Evolutionary conservation across 2,888 invertebrate genomes (phyloP).

Genomic region (Choristoneura rosaceana): DNA sequence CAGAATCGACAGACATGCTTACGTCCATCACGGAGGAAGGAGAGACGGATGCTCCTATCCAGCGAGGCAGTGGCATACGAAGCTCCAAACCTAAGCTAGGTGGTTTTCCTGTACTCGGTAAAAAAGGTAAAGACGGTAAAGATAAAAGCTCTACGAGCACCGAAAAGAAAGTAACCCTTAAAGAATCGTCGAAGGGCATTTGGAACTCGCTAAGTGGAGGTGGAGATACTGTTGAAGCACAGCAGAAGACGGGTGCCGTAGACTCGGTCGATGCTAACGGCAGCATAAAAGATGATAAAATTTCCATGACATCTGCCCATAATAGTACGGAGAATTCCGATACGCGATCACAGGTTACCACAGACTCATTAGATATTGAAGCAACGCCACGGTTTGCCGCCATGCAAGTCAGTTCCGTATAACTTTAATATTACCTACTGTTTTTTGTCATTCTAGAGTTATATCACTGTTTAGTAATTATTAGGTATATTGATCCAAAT

Average conservation of each 20-base stretch:
- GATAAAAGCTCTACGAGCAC: slow-evolving; percentile 68
- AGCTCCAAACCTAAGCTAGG: slow-evolving; percentile 87
- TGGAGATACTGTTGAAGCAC: slow-evolving; percentile 78
- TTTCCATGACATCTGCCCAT: slow-evolving; percentile 73
- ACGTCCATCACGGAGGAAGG: slow-evolving; percentile 90
- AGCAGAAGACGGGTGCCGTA: slow-evolving; percentile 71
- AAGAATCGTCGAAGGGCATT: slow-evolving; percentile 79
- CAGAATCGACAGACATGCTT: slow-evolving; percentile 85
- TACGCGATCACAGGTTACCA: slow-evolving; percentile 79
- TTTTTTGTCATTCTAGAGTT: neutral
- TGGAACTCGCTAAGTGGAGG: slow-evolving; percentile 78
- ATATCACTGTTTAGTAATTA: neutral
- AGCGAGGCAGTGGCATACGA: slow-evolving; percentile 80
- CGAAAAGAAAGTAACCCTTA: slow-evolving; percentile 78
- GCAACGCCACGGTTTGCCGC: slow-evolving; percentile 81
- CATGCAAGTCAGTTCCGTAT: slow-evolving; percentile 87
- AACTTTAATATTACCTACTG: neutral
- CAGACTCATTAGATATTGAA: slow-evolving; percentile 81
- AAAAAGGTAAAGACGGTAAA: slow-evolving; percentile 85
- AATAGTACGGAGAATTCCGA: slow-evolving; percentile 79
- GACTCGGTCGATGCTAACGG: slow-evolving; percentile 75
- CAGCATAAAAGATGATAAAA: slow-evolving; percentile 80
- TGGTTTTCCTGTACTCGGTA: slow-evolving; percentile 87
- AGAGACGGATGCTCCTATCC: slow-evolving; percentile 82
- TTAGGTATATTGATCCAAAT: neutral